These are phyloP conservation scores for Latrodectus hesperus DNA, from an alignment of 2,888 invertebrate genomes.

Conservation along the genomic window DNA sequence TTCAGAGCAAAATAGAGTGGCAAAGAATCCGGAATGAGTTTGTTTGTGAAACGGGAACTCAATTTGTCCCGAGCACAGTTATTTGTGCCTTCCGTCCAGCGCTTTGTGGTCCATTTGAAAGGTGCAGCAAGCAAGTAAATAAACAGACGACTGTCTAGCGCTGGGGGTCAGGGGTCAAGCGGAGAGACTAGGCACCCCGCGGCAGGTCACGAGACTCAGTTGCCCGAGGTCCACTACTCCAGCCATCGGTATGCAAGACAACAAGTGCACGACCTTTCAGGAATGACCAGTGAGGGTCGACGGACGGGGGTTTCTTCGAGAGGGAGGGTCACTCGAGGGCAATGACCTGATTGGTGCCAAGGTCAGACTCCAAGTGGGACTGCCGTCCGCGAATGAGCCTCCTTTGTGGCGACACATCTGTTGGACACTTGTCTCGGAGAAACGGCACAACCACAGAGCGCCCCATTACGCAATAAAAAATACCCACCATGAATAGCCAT, in stretches of 20 bases:
- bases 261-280: slow-evolving; percentile 62
- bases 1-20: neutral
- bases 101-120: neutral
- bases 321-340: slow-evolving; percentile 57
- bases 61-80: neutral
- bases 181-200: slow-evolving; percentile 21
- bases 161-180: slow-evolving; percentile 56
- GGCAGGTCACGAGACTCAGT: slow-evolving; percentile 33
- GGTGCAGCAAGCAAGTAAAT: slow-evolving; percentile 35
- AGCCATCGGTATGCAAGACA: slow-evolving; percentile 52
- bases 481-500: too few species aligned
- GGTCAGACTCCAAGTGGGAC: slow-evolving; percentile 31
- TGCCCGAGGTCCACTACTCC: slow-evolving; percentile 48
- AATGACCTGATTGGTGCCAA: slow-evolving; percentile 48
- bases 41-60: too few species aligned
- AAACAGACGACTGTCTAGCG: slow-evolving; percentile 34
- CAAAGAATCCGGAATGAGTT: neutral
- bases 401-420: slow-evolving; percentile 29
- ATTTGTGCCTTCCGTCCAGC: slow-evolving; percentile 24
- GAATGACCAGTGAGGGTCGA: slow-evolving; percentile 65
- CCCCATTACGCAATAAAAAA: too few species aligned
- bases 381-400: neutral
- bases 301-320: slow-evolving; percentile 31
- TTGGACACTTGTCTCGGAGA: slow-evolving; percentile 53
- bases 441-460: neutral